Evolutionary conservation across 2,888 invertebrate genomes (phyloP), one percentile per base, ranked within the genome.

Genomic region (Amiota communis): DNA sequence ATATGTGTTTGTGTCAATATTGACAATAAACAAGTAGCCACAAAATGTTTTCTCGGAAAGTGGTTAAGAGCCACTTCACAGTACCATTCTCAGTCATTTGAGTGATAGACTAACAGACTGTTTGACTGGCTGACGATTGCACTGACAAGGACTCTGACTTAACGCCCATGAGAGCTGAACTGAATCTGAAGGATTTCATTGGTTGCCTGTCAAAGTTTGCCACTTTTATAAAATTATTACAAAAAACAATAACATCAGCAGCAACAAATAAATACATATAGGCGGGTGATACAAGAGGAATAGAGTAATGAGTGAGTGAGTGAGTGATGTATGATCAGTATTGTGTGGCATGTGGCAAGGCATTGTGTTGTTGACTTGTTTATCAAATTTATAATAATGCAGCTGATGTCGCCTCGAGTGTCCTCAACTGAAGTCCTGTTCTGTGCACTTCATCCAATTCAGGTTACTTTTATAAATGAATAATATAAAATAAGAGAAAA

Each of bases 11-110:
- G 2, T 83, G 83, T 85, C 85, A 83, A 85, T 85, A 83, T 83
- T 85, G 83, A 83, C 85, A 85, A 78, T 82, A 83, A 85, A 85
- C 84, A 85, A 83, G 84, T 83, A 81, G 85, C 83, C 75, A 80
- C 79, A 83, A 83, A 83, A 83, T 72, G 77, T 78, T 79, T 56
- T 53, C 47, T 57, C 11, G 75, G 72, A 51, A 71, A 72, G 72
- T 64, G 71, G 61, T 75, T 73, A 74, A 80, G 75, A 76, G 74
- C 69, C 69, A 68, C 70, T 71, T n/a, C 57, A 17, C 57, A 57
- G 53, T 3, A 53, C 12, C 53, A 53, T n/a, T 53, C 12, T 12
- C 53, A 53, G 53, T n/a, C 53, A 10, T 53, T n/a, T 53, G n/a
- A n/a, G 12, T 53, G 53, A 53, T n/a, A 36, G 36, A 36, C 53